Percentiles rank a stretch among this genome's conserved stretches.
Conservation (phyloP, 2,888 invertebrate species). For the Torymus texanus region DNA sequence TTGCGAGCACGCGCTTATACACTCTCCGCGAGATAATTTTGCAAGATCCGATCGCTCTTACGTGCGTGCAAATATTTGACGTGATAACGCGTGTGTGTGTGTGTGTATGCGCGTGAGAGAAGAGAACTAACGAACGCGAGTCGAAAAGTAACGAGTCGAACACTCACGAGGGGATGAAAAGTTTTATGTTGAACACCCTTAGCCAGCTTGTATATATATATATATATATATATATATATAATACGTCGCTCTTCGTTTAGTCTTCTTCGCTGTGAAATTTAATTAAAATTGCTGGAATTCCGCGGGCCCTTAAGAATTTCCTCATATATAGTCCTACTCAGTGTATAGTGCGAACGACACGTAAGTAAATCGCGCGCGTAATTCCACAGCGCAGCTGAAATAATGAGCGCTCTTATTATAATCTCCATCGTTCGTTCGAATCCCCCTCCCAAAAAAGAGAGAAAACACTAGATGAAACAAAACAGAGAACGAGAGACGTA, state of each 20-base stretch:
- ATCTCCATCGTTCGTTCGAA: too few relatives aligned
- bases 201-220: background rate
- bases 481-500: background rate
- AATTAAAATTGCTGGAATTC: conserved; percentile 73
- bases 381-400: too few relatives aligned
- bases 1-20: conserved; percentile 16
- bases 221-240: background rate
- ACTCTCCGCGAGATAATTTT: conserved; percentile 10
- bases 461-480: background rate
- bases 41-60: background rate
- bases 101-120: too few relatives aligned
- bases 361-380: too few relatives aligned
- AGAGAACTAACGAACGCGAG: too few relatives aligned
- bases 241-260: conserved; percentile 48
- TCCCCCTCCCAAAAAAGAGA: background rate
- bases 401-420: too few relatives aligned
- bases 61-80: background rate
- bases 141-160: too few relatives aligned
- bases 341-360: too few relatives aligned
- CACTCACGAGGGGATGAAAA: too few relatives aligned
- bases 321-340: background rate
- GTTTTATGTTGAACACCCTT: background rate
- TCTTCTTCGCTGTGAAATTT: conserved; percentile 61
- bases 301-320: conserved; percentile 47
- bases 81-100: too few relatives aligned